These are phyloP conservation scores for Mastomys coucha DNA, from an alignment of 2,113 vertebrate species.

Conservation along the genomic window DNA sequence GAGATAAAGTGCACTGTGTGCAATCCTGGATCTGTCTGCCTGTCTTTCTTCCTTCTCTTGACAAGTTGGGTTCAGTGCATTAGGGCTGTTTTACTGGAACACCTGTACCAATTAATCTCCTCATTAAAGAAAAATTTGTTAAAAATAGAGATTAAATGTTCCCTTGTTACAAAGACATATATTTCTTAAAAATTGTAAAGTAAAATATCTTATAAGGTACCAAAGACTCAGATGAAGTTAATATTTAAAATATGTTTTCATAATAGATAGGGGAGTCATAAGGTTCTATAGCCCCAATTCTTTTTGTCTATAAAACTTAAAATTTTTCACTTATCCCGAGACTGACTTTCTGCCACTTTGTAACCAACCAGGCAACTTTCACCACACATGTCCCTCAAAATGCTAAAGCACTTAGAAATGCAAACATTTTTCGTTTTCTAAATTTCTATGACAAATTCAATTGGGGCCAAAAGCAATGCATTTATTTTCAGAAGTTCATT, in stretches of 20 bases:
- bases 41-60: background rate
- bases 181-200: constrained; percentile 21
- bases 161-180: background rate
- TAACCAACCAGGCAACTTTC: constrained; percentile 21
- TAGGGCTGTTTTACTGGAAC: background rate
- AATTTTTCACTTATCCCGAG: constrained; percentile 5
- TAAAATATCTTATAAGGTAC: background rate
- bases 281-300: background rate
- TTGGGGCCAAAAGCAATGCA: constrained; percentile 56
- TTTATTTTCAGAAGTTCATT: constrained; percentile 73
- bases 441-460: constrained; percentile 36
- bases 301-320: background rate
- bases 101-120: background rate
- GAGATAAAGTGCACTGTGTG: background rate
- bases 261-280: background rate
- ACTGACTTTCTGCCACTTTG: background rate
- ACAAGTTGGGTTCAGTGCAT: background rate
- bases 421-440: constrained; percentile 33
- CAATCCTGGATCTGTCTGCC: background rate
- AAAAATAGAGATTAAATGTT: background rate
- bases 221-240: background rate
- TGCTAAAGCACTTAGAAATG: constrained; percentile 36
- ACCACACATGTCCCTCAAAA: constrained; percentile 7
- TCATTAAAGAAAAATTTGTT: background rate
- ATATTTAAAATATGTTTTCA: constrained; percentile 5